These are phyloP conservation scores for Drosophila rubida DNA, from an alignment of 2,888 invertebrate genomes.

Conservation along the genomic window DNA sequence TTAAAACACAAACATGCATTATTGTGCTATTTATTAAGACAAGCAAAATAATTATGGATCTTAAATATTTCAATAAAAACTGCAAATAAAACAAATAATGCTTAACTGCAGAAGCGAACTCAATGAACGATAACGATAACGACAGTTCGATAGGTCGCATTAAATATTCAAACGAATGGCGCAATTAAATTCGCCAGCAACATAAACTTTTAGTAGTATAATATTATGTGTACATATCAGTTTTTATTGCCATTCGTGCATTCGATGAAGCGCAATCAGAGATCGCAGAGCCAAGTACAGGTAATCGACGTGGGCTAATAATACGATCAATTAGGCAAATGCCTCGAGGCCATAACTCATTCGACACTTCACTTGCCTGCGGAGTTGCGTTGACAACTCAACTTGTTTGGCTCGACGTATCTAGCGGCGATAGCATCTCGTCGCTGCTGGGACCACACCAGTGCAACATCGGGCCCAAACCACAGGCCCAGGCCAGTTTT, in stretches of 20 bases:
- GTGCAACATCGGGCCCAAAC: constrained; percentile 9
- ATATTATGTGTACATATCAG: neutral
- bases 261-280: neutral
- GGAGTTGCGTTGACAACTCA: constrained; percentile 77
- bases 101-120: neutral
- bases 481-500: constrained; percentile 47
- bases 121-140: neutral
- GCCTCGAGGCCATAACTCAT: constrained; percentile 67
- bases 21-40: too few relatives aligned
- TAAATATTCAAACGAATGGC: neutral
- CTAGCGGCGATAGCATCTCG: constrained; percentile 64
- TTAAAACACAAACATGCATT: too few relatives aligned
- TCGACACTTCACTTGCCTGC: constrained; percentile 65
- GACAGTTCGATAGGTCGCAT: neutral
- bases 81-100: neutral
- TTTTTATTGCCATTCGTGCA: neutral
- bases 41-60: too few relatives aligned
- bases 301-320: constrained; percentile 38
- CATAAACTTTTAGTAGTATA: neutral
- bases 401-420: constrained; percentile 67
- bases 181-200: neutral
- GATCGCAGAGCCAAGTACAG: neutral
- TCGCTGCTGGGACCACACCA: constrained; percentile 9
- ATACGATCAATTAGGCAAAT: constrained; percentile 68
- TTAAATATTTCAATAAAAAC: too few relatives aligned